Percentiles rank a stretch among this genome's conserved stretches.
Conservation (phyloP, 1,140 invertebrate genomes). For the Sinella curviseta region DNA sequence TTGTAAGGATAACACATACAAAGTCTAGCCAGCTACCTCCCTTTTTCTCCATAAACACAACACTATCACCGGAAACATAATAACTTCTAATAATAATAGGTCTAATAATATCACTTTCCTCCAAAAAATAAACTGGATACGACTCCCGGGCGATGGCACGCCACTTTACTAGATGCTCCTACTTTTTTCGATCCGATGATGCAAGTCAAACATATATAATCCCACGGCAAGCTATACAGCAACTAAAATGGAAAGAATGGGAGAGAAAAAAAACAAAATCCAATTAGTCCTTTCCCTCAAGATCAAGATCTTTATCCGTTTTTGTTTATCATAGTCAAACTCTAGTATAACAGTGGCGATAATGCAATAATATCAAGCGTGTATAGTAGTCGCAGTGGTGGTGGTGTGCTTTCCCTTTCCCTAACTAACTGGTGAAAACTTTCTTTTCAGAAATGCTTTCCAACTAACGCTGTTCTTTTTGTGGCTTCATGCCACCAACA, state of each 20-base stretch:
- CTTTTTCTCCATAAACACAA: background rate
- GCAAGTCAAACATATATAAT: background rate
- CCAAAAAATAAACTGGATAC: background rate
- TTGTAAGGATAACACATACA: background rate
- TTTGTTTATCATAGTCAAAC: background rate
- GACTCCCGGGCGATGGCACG: background rate
- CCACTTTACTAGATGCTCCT: background rate
- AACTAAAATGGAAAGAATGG: background rate
- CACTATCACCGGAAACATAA: background rate
- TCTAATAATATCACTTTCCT: constrained; percentile 1
- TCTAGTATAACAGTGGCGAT: background rate
- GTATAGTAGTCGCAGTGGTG: background rate
- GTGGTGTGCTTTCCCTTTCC: too few species aligned
- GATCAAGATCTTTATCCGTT: background rate
- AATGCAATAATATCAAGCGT: background rate
- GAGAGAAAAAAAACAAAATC: background rate
- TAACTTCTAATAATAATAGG: background rate
- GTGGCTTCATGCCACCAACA: background rate
- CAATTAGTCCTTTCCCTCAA: background rate
- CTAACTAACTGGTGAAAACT: too few species aligned
- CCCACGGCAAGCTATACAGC: background rate
- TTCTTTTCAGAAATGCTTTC: background rate
- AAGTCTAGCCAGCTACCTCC: background rate
- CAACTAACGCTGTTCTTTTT: background rate
- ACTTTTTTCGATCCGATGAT: background rate